phyloP scores from a whole-genome alignment of 2,113 vertebrate genomes.

The Garra rufa region DNA sequence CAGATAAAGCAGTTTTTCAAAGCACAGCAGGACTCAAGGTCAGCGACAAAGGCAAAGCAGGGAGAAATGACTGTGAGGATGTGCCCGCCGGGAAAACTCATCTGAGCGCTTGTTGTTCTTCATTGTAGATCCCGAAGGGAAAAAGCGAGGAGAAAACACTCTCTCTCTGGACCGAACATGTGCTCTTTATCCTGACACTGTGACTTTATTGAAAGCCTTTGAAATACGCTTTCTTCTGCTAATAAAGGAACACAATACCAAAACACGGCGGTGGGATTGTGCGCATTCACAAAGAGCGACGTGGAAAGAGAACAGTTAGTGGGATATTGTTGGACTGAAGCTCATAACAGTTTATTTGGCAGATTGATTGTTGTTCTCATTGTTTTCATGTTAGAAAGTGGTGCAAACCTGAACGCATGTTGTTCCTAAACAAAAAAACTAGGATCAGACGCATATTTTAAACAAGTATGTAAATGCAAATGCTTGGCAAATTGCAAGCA shows the following conservation, averaged over 20 bases:
- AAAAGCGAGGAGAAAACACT: slow-evolving; percentile 17
- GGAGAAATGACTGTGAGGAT: slow-evolving; percentile 29
- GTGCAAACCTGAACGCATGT: background rate
- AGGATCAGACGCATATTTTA: background rate
- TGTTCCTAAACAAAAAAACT: background rate
- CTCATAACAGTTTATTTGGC: background rate
- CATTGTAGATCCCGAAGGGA: slow-evolving; percentile 33
- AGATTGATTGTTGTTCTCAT: background rate
- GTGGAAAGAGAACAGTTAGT: background rate
- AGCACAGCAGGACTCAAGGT: slow-evolving; percentile 43
- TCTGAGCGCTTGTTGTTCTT: slow-evolving; percentile 42
- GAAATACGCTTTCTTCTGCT: background rate
- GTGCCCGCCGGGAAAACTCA: slow-evolving; percentile 29
- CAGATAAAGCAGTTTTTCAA: slow-evolving; percentile 24
- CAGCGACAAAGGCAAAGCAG: slow-evolving; percentile 21
- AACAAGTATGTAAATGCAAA: background rate
- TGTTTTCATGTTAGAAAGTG: background rate
- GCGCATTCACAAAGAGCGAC: background rate
- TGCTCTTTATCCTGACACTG: slow-evolving; percentile 7
- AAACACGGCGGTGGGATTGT: background rate
- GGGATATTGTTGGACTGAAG: background rate
- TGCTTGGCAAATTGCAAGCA: background rate
- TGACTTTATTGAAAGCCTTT: slow-evolving; percentile 1
- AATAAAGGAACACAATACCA: slow-evolving; percentile 15
- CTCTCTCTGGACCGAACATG: slow-evolving; percentile 20